Evolutionary conservation across 2,888 invertebrate genomes (phyloP).

Genomic region (Aradus depressus): DNA sequence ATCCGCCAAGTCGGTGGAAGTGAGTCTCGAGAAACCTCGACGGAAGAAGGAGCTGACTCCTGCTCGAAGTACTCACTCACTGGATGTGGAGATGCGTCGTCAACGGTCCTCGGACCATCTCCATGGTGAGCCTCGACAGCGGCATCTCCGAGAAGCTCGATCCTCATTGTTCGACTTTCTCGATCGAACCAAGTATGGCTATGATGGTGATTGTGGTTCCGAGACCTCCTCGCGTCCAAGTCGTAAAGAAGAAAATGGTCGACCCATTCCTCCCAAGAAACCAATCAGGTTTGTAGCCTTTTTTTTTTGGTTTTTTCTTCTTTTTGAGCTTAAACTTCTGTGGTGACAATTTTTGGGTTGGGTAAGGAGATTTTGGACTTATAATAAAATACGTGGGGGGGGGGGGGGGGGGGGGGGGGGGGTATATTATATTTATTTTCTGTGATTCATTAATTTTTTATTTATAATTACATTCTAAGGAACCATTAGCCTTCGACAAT

Average conservation of each 20-base stretch:
- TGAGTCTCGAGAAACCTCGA: slow-evolving; percentile 45
- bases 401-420: too few species aligned
- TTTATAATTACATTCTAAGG: too few species aligned
- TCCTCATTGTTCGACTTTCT: slow-evolving; percentile 26
- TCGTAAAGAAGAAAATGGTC: slow-evolving; percentile 36
- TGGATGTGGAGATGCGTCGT: slow-evolving; percentile 34
- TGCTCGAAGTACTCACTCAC: slow-evolving; percentile 28
- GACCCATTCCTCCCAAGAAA: slow-evolving; percentile 76
- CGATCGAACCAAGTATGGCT: slow-evolving; percentile 26
- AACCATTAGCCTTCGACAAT: too few species aligned
- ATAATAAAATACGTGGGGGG: too few species aligned
- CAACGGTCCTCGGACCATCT: slow-evolving; percentile 21
- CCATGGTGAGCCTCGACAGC: slow-evolving; percentile 26
- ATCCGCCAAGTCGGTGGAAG: slow-evolving; percentile 61
- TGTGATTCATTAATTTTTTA: too few species aligned
- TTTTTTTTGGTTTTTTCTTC: too few species aligned
- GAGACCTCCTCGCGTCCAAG: slow-evolving; percentile 26
- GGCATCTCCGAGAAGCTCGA: slow-evolving; percentile 27
- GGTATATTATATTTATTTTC: too few species aligned
- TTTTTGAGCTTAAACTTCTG: too few species aligned
- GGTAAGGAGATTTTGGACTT: too few species aligned
- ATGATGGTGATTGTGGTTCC: slow-evolving; percentile 48
- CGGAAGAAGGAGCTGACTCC: slow-evolving; percentile 24
- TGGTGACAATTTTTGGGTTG: too few species aligned
- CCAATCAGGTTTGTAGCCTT: too few species aligned